Conservation (phyloP, 1,140 invertebrate genomes). For the Yoshiicerus persimilis region DNA sequence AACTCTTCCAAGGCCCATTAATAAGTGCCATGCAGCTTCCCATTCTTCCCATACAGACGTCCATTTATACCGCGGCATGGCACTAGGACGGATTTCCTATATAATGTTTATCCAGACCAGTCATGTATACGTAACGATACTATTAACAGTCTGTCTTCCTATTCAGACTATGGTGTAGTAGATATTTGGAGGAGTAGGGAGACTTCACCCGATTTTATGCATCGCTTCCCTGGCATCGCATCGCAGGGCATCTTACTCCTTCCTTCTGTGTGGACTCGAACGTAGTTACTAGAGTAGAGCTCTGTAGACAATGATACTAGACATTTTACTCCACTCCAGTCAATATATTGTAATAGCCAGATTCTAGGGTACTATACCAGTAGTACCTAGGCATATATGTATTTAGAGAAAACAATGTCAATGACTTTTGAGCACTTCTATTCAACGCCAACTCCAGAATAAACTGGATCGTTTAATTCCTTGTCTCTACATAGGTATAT, state of each 20-base stretch:
- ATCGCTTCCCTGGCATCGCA: neutral
- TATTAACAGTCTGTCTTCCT: too few relatives aligned
- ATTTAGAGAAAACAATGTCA: neutral
- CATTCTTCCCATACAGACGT: neutral
- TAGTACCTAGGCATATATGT: neutral
- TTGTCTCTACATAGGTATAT: neutral
- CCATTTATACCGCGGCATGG: neutral
- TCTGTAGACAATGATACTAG: neutral
- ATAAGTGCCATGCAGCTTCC: neutral
- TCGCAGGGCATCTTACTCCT: neutral
- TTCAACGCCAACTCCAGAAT: neutral
- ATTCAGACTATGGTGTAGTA: too few relatives aligned
- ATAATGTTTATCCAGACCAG: neutral
- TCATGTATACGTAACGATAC: neutral
- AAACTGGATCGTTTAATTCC: neutral
- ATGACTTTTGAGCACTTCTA: conserved; percentile 1
- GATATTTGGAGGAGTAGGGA: neutral
- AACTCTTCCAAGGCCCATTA: neutral
- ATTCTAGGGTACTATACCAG: neutral
- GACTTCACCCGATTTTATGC: neutral
- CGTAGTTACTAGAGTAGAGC: neutral
- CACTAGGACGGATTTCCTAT: neutral
- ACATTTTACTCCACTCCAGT: neutral
- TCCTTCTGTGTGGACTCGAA: neutral
- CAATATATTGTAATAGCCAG: too few relatives aligned